Evolutionary conservation across 2,797 vertebrate genomes (phyloP).

Genomic region (Chromis chromis): DNA sequence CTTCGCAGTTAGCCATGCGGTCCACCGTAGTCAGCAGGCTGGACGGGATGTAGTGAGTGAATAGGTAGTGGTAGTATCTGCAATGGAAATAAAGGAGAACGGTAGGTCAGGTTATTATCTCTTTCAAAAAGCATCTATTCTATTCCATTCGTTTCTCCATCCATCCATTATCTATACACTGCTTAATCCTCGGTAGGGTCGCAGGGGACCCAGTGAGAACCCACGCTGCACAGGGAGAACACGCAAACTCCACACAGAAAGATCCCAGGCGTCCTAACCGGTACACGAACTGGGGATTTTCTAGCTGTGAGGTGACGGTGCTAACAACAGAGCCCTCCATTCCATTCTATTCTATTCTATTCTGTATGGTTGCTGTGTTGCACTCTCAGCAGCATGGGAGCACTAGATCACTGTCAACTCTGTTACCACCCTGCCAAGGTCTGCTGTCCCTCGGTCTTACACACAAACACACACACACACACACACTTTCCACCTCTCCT

Average conservation of each 20-base stretch:
- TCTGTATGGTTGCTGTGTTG: slow-evolving; percentile 44
- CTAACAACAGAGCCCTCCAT: too few relatives aligned
- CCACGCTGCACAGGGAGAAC: too few relatives aligned
- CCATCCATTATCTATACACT: not conserved
- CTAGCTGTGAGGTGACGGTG: too few relatives aligned
- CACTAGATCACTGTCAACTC: slow-evolving; percentile 68
- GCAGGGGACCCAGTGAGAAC: too few relatives aligned
- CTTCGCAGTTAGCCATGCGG: slow-evolving; percentile 87
- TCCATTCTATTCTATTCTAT: slow-evolving; percentile 17
- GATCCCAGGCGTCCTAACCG: too few relatives aligned
- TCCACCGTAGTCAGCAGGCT: slow-evolving; percentile 86
- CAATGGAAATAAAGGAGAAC: not conserved
- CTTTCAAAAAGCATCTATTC: slow-evolving; percentile 9
- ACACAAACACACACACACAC: slow-evolving; percentile 18
- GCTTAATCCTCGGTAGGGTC: too few relatives aligned
- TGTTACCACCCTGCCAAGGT: slow-evolving; percentile 60
- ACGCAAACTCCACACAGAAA: too few relatives aligned
- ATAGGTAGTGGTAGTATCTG: slow-evolving; percentile 94
- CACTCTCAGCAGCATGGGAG: slow-evolving; percentile 54
- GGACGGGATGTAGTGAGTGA: slow-evolving; percentile 86
- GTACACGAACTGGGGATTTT: too few relatives aligned
- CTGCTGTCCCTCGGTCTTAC: slow-evolving; percentile 59
- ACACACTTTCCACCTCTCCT: slow-evolving; percentile 18
- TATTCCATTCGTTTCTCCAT: not conserved
- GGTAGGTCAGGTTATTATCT: not conserved